Evolutionary conservation across 2,888 invertebrate genomes (phyloP).

Genomic region (Schrankia costaestrigalis): DNA sequence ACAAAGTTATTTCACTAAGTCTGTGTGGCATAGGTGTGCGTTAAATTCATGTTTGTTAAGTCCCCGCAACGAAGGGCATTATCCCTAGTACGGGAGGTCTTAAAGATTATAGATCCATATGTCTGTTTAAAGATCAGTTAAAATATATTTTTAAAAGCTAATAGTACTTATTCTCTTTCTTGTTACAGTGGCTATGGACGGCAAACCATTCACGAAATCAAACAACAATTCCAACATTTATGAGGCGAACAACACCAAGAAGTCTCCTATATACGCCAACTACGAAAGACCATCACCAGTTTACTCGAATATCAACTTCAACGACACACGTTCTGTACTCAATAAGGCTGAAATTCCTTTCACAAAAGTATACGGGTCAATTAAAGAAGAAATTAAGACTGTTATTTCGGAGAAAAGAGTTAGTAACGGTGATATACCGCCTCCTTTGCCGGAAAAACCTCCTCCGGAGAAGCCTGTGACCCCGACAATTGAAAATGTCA

Average conservation of each 20-base stretch:
- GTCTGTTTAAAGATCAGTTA: too few species aligned
- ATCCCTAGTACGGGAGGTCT: too few species aligned
- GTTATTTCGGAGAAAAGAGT: conserved; percentile 58
- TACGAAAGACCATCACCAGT: conserved; percentile 53
- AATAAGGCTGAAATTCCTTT: conserved; percentile 65
- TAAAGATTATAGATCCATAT: too few species aligned
- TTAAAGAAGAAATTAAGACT: conserved; percentile 69
- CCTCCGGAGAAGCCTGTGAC: conserved; percentile 60
- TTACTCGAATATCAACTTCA: conserved; percentile 63
- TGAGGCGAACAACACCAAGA: conserved; percentile 47
- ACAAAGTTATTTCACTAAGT: too few species aligned
- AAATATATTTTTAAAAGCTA: too few species aligned
- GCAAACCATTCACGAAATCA: conserved; percentile 59
- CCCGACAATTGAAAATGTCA: conserved; percentile 55
- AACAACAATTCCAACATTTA: conserved; percentile 47
- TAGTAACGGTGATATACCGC: conserved; percentile 57
- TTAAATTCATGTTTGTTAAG: too few species aligned
- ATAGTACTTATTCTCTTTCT: background rate
- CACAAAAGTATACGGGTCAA: conserved; percentile 45
- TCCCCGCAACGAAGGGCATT: too few species aligned
- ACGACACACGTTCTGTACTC: conserved; percentile 42
- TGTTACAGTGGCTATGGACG: conserved; percentile 68
- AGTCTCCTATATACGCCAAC: conserved; percentile 66
- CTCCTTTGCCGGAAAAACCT: conserved; percentile 60
- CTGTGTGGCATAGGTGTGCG: too few species aligned